A percentile compares a stretch with the other conserved stretches of the same genome.
phyloP scores from a whole-genome alignment of 2,888 invertebrate genomes.

The Corythucha ciliata region DNA sequence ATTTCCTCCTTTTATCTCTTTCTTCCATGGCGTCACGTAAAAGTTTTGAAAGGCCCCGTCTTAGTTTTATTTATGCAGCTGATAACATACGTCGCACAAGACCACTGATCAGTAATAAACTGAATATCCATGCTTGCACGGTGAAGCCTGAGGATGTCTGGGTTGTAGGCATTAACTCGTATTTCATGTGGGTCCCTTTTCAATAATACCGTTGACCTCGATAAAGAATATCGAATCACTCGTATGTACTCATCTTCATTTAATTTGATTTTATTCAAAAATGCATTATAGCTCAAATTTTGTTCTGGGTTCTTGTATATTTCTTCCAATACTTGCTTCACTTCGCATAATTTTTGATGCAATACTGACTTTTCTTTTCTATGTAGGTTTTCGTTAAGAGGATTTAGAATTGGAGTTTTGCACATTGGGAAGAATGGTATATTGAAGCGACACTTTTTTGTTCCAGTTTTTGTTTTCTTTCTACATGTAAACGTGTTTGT shows the following conservation, averaged over 20 bases:
- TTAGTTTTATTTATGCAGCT: conserved; percentile 28
- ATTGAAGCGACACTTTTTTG: neutral
- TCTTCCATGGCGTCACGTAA: no score
- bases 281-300: neutral
- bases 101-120: conserved; percentile 37
- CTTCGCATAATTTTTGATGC: neutral
- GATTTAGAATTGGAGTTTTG: neutral
- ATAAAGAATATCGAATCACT: neutral
- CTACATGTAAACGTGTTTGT: neutral
- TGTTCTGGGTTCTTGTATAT: neutral
- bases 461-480: neutral
- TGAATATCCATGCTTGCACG: conserved; percentile 38
- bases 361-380: neutral
- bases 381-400: neutral
- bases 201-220: neutral
- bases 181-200: neutral
- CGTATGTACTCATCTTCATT: neutral
- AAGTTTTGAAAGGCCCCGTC: no score
- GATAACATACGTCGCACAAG: conserved; percentile 36
- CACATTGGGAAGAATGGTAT: neutral
- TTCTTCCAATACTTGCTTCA: neutral
- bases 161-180: conserved; percentile 36
- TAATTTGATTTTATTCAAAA: neutral
- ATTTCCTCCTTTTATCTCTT: no score
- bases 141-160: conserved; percentile 35